These are phyloP conservation scores for Trachemys scripta DNA, from an alignment of 2,113 vertebrate genomes.

Conservation along the genomic window DNA sequence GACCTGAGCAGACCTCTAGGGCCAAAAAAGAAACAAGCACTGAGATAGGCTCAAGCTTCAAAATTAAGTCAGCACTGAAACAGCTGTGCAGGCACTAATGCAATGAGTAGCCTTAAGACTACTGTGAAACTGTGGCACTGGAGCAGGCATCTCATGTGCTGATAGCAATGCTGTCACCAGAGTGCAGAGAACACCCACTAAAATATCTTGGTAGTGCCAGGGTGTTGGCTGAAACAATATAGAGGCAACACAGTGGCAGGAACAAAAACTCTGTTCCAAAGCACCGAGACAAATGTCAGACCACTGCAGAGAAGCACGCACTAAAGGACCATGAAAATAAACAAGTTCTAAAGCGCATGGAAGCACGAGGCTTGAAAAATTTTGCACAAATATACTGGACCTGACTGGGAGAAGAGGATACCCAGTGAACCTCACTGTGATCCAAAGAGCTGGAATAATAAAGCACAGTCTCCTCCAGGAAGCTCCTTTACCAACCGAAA, in stretches of 20 bases:
- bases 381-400: fast-evolving
- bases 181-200: neutral
- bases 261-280: too few relatives aligned
- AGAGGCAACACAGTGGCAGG: neutral
- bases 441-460: neutral
- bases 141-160: neutral
- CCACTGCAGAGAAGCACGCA: constrained; percentile 11
- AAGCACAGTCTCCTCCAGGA: fast-evolving
- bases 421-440: neutral
- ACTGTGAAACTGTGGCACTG: neutral
- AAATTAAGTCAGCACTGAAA: constrained; percentile 37
- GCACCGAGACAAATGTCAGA: neutral
- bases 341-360: neutral
- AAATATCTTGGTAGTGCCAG: constrained; percentile 20
- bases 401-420: neutral
- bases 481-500: neutral
- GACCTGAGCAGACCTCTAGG: neutral
- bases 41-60: constrained; percentile 12
- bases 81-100: neutral
- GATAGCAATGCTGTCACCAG: neutral
- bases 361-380: neutral
- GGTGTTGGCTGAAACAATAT: constrained; percentile 4
- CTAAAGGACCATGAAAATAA: neutral
- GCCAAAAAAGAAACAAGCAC: neutral
- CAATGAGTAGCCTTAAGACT: constrained; percentile 25